phyloP scores from a whole-genome alignment of 2,888 invertebrate species.

The Agrilus cyanescens region DNA sequence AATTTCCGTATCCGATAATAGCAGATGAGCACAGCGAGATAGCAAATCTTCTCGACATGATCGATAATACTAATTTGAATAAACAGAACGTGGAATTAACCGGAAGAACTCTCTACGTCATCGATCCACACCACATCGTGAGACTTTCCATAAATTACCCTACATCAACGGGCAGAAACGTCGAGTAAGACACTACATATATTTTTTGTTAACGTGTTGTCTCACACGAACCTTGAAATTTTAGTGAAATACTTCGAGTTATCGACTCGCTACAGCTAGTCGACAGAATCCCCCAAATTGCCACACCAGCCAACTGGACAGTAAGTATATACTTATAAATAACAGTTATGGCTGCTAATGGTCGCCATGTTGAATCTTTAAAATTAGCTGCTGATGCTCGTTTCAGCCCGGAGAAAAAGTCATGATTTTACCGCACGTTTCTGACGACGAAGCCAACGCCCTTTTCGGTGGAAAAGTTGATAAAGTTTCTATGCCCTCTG shows the following conservation, averaged over 20 bases:
- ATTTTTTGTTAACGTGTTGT: constrained; percentile 3
- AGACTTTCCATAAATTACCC: constrained; percentile 76
- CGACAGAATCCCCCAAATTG: constrained; percentile 46
- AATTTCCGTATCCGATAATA: constrained; percentile 73
- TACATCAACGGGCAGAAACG: constrained; percentile 74
- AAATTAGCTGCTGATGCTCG: constrained; percentile 4
- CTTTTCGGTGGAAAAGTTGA: constrained; percentile 61
- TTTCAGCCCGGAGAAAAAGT: constrained; percentile 60
- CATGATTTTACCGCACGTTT: constrained; percentile 66
- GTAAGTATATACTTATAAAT: constrained; percentile 18
- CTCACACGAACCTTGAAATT: constrained; percentile 2
- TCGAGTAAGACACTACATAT: constrained; percentile 49
- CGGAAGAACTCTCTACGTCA: constrained; percentile 64
- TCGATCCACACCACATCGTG: constrained; percentile 68
- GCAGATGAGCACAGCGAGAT: constrained; percentile 61
- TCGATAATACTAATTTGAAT: constrained; percentile 61
- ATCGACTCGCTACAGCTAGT: constrained; percentile 75
- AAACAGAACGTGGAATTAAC: constrained; percentile 55
- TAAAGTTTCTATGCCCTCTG: constrained; percentile 60
- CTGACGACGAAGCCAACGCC: constrained; percentile 49
- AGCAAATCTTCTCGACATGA: constrained; percentile 64
- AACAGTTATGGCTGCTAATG: neutral
- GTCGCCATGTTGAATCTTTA: neutral
- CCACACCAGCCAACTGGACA: constrained; percentile 30
- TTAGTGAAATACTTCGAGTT: constrained; percentile 71